phyloP scores from a whole-genome alignment of 2,113 vertebrate genomes.

The Gnathonemus echidnorhynchus region DNA sequence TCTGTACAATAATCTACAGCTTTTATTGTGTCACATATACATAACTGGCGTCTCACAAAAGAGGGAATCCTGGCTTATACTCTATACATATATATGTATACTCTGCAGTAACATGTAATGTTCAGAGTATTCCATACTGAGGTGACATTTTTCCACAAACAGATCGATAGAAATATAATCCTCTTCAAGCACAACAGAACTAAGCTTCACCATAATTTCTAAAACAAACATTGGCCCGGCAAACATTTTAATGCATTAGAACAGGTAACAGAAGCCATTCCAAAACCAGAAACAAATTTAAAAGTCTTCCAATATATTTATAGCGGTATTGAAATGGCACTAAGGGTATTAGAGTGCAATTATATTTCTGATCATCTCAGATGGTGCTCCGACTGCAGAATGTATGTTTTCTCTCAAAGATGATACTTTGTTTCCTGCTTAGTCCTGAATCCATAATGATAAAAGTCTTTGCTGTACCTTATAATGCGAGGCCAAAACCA shows the following conservation, averaged over 20 bases:
- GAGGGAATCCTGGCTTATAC: background rate
- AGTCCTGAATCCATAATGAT: conserved; percentile 17
- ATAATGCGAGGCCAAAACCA: background rate
- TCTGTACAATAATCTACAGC: background rate
- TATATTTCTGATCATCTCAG: background rate
- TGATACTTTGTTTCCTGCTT: background rate
- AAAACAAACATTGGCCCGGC: background rate
- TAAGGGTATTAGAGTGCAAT: background rate
- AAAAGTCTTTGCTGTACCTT: background rate
- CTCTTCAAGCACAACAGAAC: background rate
- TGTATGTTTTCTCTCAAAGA: background rate
- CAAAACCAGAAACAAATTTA: background rate
- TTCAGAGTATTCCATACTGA: background rate
- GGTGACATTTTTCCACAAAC: background rate
- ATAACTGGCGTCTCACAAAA: background rate
- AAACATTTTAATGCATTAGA: background rate
- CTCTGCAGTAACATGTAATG: background rate
- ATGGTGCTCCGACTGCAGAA: background rate
- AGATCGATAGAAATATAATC: background rate
- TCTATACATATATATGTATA: background rate
- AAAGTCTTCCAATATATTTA: background rate
- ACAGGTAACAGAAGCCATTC: background rate
- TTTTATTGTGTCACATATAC: background rate
- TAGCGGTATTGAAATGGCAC: background rate
- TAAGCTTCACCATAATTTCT: background rate